These are phyloP conservation scores for Choristoneura fumiferana DNA, from an alignment of 1,140 invertebrate genomes.

Conservation along the genomic window DNA sequence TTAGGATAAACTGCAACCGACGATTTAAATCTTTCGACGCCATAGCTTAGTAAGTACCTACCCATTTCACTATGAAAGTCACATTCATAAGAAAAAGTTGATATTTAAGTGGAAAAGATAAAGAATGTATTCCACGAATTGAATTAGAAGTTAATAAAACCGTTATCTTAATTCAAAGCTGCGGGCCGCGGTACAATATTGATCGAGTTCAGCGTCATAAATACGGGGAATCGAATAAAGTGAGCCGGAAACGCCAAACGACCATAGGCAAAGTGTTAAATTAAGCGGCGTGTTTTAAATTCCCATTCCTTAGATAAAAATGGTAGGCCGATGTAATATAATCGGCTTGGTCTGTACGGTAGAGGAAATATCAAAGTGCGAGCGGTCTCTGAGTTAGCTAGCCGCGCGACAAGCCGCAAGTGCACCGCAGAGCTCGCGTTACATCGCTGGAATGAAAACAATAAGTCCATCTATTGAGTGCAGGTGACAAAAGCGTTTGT, in stretches of 20 bases:
- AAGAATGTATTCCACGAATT: slow-evolving; percentile 44
- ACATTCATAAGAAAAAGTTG: slow-evolving; percentile 29
- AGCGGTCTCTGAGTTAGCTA: slow-evolving; percentile 23
- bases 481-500: slow-evolving; percentile 34
- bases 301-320: slow-evolving; percentile 9
- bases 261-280: slow-evolving; percentile 12
- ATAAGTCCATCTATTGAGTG: slow-evolving; percentile 40
- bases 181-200: slow-evolving; percentile 42
- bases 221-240: slow-evolving; percentile 33
- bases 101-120: slow-evolving; percentile 39
- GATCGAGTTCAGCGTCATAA: slow-evolving; percentile 45
- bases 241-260: slow-evolving; percentile 26
- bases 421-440: slow-evolving; percentile 33
- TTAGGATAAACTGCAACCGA: not conserved
- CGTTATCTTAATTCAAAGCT: slow-evolving; percentile 64
- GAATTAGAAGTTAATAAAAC: slow-evolving; percentile 57
- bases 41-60: too few relatives aligned
- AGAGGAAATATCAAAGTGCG: slow-evolving; percentile 20
- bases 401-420: slow-evolving; percentile 28
- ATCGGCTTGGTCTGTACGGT: slow-evolving; percentile 10
- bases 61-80: slow-evolving; percentile 33
- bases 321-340: not conserved
- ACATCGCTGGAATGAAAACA: slow-evolving; percentile 52
- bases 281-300: slow-evolving; percentile 12
- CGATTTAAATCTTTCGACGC: not conserved